Percentiles rank a stretch among this genome's conserved stretches.
These are phyloP conservation scores for Tuberolachnus salignus DNA, from an alignment of 2,888 invertebrate genomes.

Conservation along the genomic window DNA sequence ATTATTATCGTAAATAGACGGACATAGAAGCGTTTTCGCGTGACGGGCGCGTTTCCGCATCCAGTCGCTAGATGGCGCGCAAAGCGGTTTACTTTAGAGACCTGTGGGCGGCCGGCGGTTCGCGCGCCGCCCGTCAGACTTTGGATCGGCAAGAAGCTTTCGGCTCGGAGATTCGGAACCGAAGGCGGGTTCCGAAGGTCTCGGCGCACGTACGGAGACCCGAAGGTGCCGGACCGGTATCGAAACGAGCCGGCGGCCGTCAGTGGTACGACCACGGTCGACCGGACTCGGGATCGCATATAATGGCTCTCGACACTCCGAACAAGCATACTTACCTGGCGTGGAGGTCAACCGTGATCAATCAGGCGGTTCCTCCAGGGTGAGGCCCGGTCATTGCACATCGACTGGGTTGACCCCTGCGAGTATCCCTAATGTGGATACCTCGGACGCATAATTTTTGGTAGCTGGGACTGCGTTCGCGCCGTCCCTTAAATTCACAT, in stretches of 20 bases:
- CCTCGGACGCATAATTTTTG: constrained; percentile 64
- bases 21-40: too few species aligned
- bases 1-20: too few species aligned
- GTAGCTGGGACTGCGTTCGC: constrained; percentile 56
- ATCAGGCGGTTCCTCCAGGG: constrained; percentile 73
- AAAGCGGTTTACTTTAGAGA: not conserved
- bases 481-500: constrained; percentile 37
- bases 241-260: not conserved
- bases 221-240: not conserved
- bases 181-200: too few species aligned
- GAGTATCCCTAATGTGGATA: constrained; percentile 76
- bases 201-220: too few species aligned
- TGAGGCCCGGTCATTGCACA: constrained; percentile 77
- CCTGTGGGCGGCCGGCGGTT: not conserved
- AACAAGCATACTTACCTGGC: constrained; percentile 63
- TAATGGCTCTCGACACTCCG: not conserved
- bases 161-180: accelerated
- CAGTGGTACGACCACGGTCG: not conserved
- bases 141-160: not conserved
- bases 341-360: constrained; percentile 72
- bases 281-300: not conserved
- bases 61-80: not conserved
- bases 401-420: constrained; percentile 75
- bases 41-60: not conserved
- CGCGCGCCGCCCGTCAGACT: too few species aligned